These are phyloP conservation scores for Propsilocerus akamusi DNA, from an alignment of 1,140 invertebrate species.

Conservation along the genomic window DNA sequence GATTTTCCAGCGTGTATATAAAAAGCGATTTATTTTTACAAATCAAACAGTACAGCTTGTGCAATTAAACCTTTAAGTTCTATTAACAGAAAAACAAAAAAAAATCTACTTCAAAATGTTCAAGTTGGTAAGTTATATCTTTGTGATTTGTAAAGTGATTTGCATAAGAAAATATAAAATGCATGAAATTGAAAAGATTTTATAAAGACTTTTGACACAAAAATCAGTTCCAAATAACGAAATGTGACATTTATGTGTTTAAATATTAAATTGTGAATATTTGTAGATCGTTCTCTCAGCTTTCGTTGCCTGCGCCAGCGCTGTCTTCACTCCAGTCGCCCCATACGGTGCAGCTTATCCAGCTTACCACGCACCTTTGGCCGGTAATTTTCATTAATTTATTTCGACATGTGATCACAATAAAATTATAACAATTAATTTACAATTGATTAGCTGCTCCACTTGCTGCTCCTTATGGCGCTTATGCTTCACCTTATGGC, in stretches of 20 bases:
- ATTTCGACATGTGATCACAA: too few species aligned
- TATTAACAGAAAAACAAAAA: background rate
- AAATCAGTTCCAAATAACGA: too few species aligned
- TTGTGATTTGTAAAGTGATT: background rate
- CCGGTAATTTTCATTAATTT: too few species aligned
- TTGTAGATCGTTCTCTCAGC: background rate
- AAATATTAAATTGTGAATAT: background rate
- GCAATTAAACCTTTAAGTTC: conserved; percentile 4
- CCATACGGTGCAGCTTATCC: background rate
- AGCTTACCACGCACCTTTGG: background rate
- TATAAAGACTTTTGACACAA: too few species aligned
- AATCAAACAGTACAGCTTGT: background rate
- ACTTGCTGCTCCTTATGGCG: background rate
- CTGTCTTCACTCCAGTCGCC: background rate
- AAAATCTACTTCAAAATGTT: background rate
- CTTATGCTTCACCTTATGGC: too few species aligned
- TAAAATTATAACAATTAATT: too few species aligned
- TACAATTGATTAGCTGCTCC: background rate
- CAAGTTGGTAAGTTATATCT: background rate
- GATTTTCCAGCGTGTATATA: background rate
- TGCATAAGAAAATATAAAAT: background rate
- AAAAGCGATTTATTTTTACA: background rate
- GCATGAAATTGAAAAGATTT: background rate
- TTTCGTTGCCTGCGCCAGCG: background rate
- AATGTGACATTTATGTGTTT: background rate